Evolutionary conservation across 92 coral and sea anemone species (phyloP), one percentile per base, ranked within the genome.

Genomic region (Montipora capitata): DNA sequence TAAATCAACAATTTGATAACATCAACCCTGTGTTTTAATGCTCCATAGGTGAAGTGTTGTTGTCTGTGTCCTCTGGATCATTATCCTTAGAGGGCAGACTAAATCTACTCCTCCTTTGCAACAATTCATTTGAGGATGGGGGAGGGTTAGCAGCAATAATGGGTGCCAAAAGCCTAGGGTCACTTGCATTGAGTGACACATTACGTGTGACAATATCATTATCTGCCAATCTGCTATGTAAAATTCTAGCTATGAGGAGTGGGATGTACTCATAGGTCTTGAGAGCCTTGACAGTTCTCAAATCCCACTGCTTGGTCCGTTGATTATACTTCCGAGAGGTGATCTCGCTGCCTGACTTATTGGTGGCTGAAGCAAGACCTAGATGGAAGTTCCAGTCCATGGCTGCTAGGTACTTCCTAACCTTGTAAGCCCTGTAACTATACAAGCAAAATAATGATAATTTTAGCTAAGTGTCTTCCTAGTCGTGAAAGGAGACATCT

Each of bases 231-330:
- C 91, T 70, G 15, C 48, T 44, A 17, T 71, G 63, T 2, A 91
- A 87, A 1, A 91, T 51, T 45, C 43, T 82, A 8, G 91, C 84
- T 2, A 76, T 67, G 13, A 91, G 77, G 4, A 91, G 11, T 2
- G 77, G 78, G 13, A 91, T 78, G 76, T 92, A 92, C 10, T 80
- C 79, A 63, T 87, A 92, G 1, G 78, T 83, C 78, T 92, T 92
- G 39, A 40, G 17, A 0, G 40, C 81, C 56, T 87, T 92, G 3
- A 87, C 43, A 0, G 49, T 74, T 39, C 72, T 87, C 16, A 69
- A 43, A 40, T 87, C 87, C 92, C 94, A 92, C 18, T 78, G 74
- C 40, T 72, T 39, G n/a, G 92, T 92, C 10, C 90, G 56, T 40
- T 76, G 89, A 73, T 83, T 87, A 74, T 83, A 92, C 48, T 88